phyloP scores from a whole-genome alignment of 92 coral and sea anemone species.

The Phenganax marumi region DNA sequence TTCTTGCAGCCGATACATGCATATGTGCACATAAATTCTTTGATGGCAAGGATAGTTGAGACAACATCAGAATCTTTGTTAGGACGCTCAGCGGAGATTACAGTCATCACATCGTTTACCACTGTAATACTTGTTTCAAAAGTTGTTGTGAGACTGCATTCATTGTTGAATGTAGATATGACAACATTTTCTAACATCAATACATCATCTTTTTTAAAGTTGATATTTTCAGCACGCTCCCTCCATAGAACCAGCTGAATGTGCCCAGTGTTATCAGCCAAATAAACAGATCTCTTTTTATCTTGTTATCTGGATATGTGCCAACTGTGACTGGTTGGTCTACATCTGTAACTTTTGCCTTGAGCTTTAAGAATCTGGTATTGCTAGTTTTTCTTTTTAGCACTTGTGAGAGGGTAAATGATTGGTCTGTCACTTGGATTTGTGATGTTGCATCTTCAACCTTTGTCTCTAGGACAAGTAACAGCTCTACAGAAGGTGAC shows the following conservation, averaged over 20 bases:
- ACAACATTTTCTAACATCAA: slow-evolving; percentile 34
- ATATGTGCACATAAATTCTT: slow-evolving; percentile 21
- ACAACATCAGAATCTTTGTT: background rate
- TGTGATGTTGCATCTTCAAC: slow-evolving; percentile 10
- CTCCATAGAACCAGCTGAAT: slow-evolving; percentile 40
- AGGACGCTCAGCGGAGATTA: too few species aligned
- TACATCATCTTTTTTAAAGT: slow-evolving; percentile 2
- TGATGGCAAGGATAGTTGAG: slow-evolving; percentile 22
- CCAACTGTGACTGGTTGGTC: slow-evolving; percentile 19
- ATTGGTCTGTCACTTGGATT: background rate
- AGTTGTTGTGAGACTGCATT: slow-evolving; percentile 16
- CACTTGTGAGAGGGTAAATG: slow-evolving; percentile 17
- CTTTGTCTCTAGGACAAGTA: slow-evolving; percentile 27
- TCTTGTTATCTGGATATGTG: slow-evolving; percentile 25
- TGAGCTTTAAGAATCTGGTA: slow-evolving; percentile 12
- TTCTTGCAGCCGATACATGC: slow-evolving; percentile 6
- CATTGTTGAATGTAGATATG: slow-evolving; percentile 15
- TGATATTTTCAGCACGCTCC: background rate
- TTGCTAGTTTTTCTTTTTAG: slow-evolving; percentile 26
- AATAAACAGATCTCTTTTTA: slow-evolving; percentile 8
- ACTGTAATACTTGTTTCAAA: slow-evolving; percentile 9
- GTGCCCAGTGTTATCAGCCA: slow-evolving; percentile 41
- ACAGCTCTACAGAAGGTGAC: slow-evolving; percentile 6
- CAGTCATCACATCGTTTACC: background rate
- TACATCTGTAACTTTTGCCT: slow-evolving; percentile 24